These are phyloP conservation scores for Tuberolachnus salignus DNA, from an alignment of 2,888 invertebrate genomes.

Conservation along the genomic window DNA sequence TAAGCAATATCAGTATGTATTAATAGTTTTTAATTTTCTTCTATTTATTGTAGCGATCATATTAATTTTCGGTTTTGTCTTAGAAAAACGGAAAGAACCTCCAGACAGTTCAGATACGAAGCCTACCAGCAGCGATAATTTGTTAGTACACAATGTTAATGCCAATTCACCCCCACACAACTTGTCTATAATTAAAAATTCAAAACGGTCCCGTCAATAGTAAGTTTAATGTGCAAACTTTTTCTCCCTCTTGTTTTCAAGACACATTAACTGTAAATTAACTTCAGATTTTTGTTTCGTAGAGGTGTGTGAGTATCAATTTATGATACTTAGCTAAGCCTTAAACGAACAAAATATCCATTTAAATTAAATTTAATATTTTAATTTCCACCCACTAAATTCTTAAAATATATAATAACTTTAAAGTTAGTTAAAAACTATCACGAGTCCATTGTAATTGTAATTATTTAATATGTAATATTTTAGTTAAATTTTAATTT, in stretches of 20 bases:
- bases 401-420: neutral
- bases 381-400: neutral
- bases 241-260: neutral
- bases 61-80: constrained; percentile 60
- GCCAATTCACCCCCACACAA: constrained; percentile 64
- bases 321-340: neutral
- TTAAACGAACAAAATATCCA: constrained; percentile 28
- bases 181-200: constrained; percentile 63
- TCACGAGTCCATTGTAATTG: neutral
- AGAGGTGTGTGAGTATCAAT: constrained; percentile 19
- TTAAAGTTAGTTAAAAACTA: neutral
- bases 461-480: no score
- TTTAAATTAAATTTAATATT: constrained; percentile 1
- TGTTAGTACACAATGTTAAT: constrained; percentile 66
- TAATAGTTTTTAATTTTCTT: constrained; percentile 24
- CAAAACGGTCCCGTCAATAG: constrained; percentile 79
- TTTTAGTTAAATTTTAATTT: no score
- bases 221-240: constrained; percentile 66
- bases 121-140: constrained; percentile 66
- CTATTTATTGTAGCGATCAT: neutral
- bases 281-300: constrained; percentile 22
- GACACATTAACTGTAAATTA: constrained; percentile 50
- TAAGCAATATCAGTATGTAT: constrained; percentile 70
- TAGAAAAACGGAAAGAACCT: constrained; percentile 84
- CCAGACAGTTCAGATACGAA: constrained; percentile 73